Conservation (phyloP, 2,797 vertebrate genomes). For the Propithecus perrieri region DNA sequence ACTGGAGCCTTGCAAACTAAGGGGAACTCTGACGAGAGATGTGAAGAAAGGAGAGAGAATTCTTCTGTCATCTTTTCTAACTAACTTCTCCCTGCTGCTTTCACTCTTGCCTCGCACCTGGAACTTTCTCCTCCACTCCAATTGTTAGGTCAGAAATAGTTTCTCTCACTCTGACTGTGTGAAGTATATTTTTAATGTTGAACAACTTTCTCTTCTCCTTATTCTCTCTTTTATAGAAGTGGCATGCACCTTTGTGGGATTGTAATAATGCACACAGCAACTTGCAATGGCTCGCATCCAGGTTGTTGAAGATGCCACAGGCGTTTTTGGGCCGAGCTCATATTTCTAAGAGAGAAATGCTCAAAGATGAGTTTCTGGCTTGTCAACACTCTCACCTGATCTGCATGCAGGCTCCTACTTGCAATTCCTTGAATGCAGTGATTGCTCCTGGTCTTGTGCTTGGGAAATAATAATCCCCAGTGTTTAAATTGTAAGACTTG, state of each 20-base stretch:
- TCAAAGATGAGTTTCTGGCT: slow-evolving; percentile 32
- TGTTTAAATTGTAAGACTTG: slow-evolving; percentile 9
- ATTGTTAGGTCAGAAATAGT: not conserved
- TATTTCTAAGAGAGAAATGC: slow-evolving; percentile 47
- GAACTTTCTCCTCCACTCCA: not conserved
- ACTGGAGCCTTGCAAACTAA: not conserved
- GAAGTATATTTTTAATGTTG: slow-evolving; percentile 22
- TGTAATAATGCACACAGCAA: not conserved
- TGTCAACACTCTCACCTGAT: slow-evolving; percentile 38
- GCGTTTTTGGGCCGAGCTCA: slow-evolving; percentile 38
- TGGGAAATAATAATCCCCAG: not conserved
- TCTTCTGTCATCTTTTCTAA: not conserved
- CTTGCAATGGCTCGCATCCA: slow-evolving; percentile 22
- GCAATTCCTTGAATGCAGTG: slow-evolving; percentile 45
- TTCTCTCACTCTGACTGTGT: not conserved
- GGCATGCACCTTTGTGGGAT: slow-evolving; percentile 1
- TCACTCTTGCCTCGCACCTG: not conserved
- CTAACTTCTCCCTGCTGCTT: not conserved
- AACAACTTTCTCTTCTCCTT: not conserved
- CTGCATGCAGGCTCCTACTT: not conserved
- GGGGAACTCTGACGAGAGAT: not conserved
- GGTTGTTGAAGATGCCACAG: slow-evolving; percentile 56
- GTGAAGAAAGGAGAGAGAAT: not conserved
- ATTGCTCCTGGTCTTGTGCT: not conserved
- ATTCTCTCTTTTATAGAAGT: slow-evolving; percentile 7